A percentile compares a stretch with the other conserved stretches of the same genome.
These are phyloP conservation scores for Eurytoma californica DNA, from an alignment of 2,888 invertebrate species.

Conservation along the genomic window DNA sequence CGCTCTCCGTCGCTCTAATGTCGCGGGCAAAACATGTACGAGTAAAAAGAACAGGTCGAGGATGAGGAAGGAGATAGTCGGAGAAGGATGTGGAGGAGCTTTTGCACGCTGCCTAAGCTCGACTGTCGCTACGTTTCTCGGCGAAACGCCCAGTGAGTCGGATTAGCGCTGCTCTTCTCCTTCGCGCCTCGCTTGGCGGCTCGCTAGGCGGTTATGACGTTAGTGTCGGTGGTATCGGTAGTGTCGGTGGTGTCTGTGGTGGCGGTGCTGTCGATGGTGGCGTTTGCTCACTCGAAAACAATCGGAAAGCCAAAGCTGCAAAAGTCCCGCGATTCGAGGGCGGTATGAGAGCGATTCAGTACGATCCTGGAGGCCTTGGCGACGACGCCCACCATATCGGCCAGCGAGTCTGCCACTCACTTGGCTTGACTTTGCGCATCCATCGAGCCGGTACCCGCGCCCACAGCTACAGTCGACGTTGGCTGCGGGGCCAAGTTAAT, in stretches of 20 bases:
- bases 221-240: too few relatives aligned
- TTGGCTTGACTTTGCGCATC: conserved; percentile 69
- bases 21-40: neutral
- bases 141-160: conserved; percentile 30
- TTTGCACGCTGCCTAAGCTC: neutral
- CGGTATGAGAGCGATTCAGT: conserved; percentile 69
- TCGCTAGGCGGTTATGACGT: too few relatives aligned
- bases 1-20: conserved; percentile 1
- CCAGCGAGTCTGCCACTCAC: conserved; percentile 72
- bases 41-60: too few relatives aligned
- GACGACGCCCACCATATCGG: conserved; percentile 68
- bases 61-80: too few relatives aligned
- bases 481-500: conserved; percentile 59
- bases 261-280: neutral
- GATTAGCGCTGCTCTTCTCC: neutral
- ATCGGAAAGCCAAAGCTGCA: conserved; percentile 71
- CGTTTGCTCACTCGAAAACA: conserved; percentile 66
- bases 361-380: conserved; percentile 68
- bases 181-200: neutral
- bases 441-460: conserved; percentile 44
- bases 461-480: neutral
- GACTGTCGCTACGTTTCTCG: conserved; percentile 23
- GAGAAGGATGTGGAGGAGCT: neutral
- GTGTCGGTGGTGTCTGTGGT: neutral
- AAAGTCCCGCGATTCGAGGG: conserved; percentile 69